A percentile compares a stretch with the other conserved stretches of the same genome.
Conservation (phyloP, 2,888 invertebrate species). For the Tromatobia lineatoria region DNA sequence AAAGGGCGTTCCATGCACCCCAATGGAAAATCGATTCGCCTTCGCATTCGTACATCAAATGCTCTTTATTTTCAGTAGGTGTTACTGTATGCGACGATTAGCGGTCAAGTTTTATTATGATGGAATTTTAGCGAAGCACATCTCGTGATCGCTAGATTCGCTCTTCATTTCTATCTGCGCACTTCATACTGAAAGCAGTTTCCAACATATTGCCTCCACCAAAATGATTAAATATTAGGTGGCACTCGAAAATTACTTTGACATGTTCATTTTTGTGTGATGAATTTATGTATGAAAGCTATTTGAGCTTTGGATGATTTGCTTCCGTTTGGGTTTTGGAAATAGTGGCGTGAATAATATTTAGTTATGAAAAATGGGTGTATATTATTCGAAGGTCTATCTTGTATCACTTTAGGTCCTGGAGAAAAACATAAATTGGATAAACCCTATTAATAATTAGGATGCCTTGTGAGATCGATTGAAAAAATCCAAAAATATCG, state of each 20-base stretch:
- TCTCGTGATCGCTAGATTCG: too few relatives aligned
- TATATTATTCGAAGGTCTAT: background rate
- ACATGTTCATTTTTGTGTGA: background rate
- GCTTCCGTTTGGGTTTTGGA: background rate
- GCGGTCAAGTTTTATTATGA: too few relatives aligned
- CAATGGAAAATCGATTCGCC: slow-evolving; percentile 40
- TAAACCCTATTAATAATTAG: too few relatives aligned
- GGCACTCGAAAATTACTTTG: background rate
- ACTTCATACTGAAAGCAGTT: background rate
- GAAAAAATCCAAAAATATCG: too few relatives aligned
- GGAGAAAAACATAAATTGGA: too few relatives aligned
- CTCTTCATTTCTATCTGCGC: background rate
- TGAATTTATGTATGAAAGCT: background rate
- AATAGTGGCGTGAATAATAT: background rate
- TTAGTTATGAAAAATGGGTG: background rate
- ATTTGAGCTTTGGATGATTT: background rate
- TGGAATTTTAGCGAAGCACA: too few relatives aligned
- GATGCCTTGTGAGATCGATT: too few relatives aligned
- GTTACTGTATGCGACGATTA: too few relatives aligned
- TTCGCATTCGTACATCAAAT: background rate
- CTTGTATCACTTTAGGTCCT: too few relatives aligned
- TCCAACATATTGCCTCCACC: background rate
- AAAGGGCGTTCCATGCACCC: slow-evolving; percentile 57
- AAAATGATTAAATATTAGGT: background rate
- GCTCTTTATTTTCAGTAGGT: too few relatives aligned